Percentiles rank a stretch among this genome's conserved stretches.
Evolutionary conservation across 2,113 vertebrate species (phyloP).

Genomic region (Phaethon lepturus): DNA sequence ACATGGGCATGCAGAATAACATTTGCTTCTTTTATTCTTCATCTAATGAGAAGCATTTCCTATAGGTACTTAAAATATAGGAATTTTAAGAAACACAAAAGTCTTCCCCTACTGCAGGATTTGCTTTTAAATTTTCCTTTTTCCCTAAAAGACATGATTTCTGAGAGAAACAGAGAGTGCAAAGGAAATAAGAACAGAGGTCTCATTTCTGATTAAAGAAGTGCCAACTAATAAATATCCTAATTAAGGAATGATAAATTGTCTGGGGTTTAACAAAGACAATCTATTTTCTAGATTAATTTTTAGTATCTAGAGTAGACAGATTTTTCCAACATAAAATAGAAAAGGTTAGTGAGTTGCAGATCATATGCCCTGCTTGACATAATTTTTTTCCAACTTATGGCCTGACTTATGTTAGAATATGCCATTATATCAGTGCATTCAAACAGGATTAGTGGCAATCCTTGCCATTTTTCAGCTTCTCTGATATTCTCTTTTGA

Average conservation of each 20-base stretch:
- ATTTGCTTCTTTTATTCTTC: not conserved
- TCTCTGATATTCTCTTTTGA: not conserved
- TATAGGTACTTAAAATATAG: not conserved
- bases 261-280: not conserved
- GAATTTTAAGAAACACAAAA: not conserved
- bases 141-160: not conserved
- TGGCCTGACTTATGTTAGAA: not conserved
- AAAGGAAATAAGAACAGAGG: not conserved
- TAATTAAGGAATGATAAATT: not conserved
- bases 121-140: not conserved
- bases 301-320: not conserved
- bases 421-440: not conserved
- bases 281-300: not conserved
- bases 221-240: not conserved
- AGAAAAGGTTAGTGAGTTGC: not conserved
- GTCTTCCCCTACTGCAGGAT: not conserved
- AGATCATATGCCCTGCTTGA: not conserved
- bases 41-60: not conserved
- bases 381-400: not conserved
- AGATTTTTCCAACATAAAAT: not conserved
- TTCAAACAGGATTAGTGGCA: not conserved
- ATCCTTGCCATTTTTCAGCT: not conserved
- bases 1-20: not conserved
- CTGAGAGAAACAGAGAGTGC: not conserved
- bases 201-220: not conserved